Base-by-base conservation (phyloP, 2,113 vertebrate genomes). In the Eidolon helvum region DNA sequence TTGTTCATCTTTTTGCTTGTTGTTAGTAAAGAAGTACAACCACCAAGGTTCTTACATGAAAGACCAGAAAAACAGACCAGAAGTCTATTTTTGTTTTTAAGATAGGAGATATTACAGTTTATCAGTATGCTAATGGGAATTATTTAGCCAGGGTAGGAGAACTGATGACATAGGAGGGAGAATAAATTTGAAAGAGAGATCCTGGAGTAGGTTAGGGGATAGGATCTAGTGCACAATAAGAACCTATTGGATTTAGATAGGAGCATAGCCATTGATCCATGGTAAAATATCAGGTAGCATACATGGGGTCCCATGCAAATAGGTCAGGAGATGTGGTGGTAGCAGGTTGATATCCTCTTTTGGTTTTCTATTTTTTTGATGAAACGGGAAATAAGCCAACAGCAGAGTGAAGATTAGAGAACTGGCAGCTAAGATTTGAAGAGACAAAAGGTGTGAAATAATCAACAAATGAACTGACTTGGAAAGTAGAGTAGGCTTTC, bases 331-430 rank as follows among this genome's bases (percentile, higher is more conserved):
- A 15, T 28, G 38, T 14, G 40, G 79, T 7, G 26, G 30, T 26
- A 18, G 10, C 59, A 71, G 2, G 1, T 33, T 53, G 12, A 66
- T 40, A 5, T 93, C 95, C 77, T 65, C 38, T 61, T 53, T 85
- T 65, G 59, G 66, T 43, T 75, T 95, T 90, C 35, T 33, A 55
- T 87, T 66, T 77, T 91, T 45, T 48, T 74, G 21, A 15, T 38
- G 48, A 95, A 95, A 50, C 77, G 30, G 22, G 38, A 91, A 90
- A 18, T 53, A 72, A 61, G 30, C 55, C 40, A 40, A 35, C 21
- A 33, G 61, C 5, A 68, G 35, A 93, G n/a, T 61, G 48, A 92
- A 55, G 48, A 12, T 18, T 22, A n/a, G 50, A 95, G 63, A 89
- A 38, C 19, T 35, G 21, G 24, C 18, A 77, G 43, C 43, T 57